phyloP scores from a whole-genome alignment of 2,797 vertebrate species.

The Halcyon badia region DNA sequence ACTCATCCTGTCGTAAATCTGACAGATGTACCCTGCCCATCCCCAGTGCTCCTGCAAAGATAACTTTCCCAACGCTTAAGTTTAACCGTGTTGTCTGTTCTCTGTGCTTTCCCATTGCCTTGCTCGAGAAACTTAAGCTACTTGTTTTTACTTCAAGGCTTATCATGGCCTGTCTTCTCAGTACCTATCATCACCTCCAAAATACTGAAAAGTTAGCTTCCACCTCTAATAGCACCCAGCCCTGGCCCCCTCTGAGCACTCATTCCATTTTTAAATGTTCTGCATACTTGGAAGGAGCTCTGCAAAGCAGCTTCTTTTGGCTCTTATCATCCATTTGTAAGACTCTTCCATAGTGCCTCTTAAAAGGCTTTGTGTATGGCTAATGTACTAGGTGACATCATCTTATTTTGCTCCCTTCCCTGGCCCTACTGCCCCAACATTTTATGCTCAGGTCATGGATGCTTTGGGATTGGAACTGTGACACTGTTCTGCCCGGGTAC shows the following conservation, averaged over 20 bases:
- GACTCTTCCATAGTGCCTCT: neutral
- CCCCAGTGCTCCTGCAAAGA: constrained; percentile 32
- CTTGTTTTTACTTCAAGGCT: constrained; percentile 17
- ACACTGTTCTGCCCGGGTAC: neutral
- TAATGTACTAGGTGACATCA: neutral
- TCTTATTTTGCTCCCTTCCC: neutral
- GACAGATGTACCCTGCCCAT: constrained; percentile 17
- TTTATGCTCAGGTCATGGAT: neutral
- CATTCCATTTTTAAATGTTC: neutral
- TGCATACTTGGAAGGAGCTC: neutral
- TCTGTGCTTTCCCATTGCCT: constrained; percentile 29
- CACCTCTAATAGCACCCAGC: neutral
- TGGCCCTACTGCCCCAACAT: neutral
- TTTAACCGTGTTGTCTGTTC: neutral
- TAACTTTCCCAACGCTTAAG: constrained; percentile 17
- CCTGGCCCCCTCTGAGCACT: neutral
- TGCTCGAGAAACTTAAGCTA: neutral
- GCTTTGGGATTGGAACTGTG: neutral
- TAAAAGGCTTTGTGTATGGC: neutral
- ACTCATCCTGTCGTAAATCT: constrained; percentile 34
- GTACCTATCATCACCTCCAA: neutral
- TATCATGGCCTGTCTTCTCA: neutral
- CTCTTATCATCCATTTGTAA: neutral
- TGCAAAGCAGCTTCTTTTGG: neutral
- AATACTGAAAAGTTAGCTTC: neutral